Percentiles rank a stretch among this genome's conserved stretches.
phyloP scores from a whole-genome alignment of 1,140 invertebrate genomes.

The Lepidurus apus region DNA sequence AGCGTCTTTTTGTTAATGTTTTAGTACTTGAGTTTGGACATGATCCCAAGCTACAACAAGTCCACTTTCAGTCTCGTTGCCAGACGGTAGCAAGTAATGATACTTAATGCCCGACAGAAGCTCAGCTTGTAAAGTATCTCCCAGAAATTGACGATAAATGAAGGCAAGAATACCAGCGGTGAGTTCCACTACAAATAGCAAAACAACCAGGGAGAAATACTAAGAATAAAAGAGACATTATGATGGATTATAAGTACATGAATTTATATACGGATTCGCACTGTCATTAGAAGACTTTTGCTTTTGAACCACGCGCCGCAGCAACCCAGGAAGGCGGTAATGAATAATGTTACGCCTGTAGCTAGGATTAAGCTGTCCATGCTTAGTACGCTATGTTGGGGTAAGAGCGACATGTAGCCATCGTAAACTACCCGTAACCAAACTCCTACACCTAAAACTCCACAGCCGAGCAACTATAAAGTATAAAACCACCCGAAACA shows the following conservation, averaged over 20 bases:
- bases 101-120: conserved; percentile 59
- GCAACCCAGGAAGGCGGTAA: conserved; percentile 71
- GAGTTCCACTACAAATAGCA: conserved; percentile 72
- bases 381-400: conserved; percentile 62
- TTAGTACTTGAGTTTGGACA: conserved; percentile 60
- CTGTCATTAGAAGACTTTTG: conserved; percentile 65
- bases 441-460: conserved; percentile 64
- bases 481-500: conserved; percentile 23
- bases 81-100: conserved; percentile 50
- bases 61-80: conserved; percentile 54
- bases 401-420: conserved; percentile 63
- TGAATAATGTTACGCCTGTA: conserved; percentile 61
- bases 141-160: conserved; percentile 64
- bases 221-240: conserved; percentile 46
- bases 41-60: conserved; percentile 62
- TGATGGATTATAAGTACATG: background rate
- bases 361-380: conserved; percentile 62
- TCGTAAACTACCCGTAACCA: conserved; percentile 65
- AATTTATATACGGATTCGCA: conserved; percentile 45
- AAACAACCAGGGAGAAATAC: conserved; percentile 77
- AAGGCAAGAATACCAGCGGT: conserved; percentile 69
- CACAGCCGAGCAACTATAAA: conserved; percentile 65
- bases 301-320: conserved; percentile 76
- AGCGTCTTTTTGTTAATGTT: conserved; percentile 31
- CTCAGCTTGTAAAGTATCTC: conserved; percentile 58